Evolutionary conservation across 1,140 invertebrate species (phyloP), one percentile per base, ranked within the genome.

Genomic region (Magallana angulata): DNA sequence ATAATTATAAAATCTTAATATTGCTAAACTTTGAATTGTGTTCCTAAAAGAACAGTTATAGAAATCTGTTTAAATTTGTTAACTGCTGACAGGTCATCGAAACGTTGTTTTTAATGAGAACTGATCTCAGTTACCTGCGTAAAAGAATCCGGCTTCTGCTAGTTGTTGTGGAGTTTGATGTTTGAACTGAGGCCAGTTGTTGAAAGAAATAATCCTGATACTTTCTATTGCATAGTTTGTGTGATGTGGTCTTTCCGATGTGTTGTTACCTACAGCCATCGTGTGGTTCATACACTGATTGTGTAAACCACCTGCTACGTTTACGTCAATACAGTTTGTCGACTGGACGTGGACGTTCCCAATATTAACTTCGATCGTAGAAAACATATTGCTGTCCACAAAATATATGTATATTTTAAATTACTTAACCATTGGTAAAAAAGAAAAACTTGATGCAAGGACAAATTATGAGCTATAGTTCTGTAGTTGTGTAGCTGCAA

Each of bases 81-180:
- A 48, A 48, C 5, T 48, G 36, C 36, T 48, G 36, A 48, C 5
- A 48, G 36, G 5, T 48, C 36, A 48, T 48, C 36, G 36, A 48
- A 48, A 48, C 36, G 36, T 48, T 48, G 36, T 48, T 48, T 48
- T 48, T 48, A 48, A 48, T 48, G 5, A 48, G 36, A 48, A 48
- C 36, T 48, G 36, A 48, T 48, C 6, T 24, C 57, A 16, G 97
- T 14, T 91, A 92, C 97, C 97, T n/a, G 97, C 97, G 91, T 98
- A 98, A 94, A 96, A 98, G 94, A 98, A 98, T 48, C 98, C 98
- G 87, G 98, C 98, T 90, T 97, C 97, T 76, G 97, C 97, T 30
- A 99, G 94, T 71, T 97, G 95, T 85, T 96, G 96, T n/a, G 97
- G 97, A 82, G 96, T 97, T 92, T 97, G 97, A 85, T 96, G 80